Evolutionary conservation across 1,140 invertebrate genomes (phyloP), one percentile per base, ranked within the genome.

Genomic region (Pogonomyrmex barbatus): DNA sequence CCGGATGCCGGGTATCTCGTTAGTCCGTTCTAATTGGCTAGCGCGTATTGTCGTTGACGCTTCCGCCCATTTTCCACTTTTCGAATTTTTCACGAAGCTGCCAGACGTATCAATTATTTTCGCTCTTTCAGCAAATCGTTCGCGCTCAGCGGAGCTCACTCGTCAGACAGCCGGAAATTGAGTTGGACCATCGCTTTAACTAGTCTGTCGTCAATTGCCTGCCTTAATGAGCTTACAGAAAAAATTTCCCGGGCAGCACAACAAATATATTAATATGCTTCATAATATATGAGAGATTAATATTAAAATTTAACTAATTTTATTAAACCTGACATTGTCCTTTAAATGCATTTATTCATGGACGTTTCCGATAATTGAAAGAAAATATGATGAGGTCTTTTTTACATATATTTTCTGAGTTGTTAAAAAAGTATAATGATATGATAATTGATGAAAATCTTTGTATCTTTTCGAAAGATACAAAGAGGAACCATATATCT

Each of bases 31-130:
- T 82, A 73, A 73, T 82, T 73, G 39, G 24, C n/a, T 52, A n/a
- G 65, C 39, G 60, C 10, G 39, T 45, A 52, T 82, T 82, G 65
- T 17, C 42, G 67, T 70, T 70, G 47, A 82, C 30, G 24, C 79
- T 42, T 82, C 39, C 24, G 14, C 4, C 10, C 9, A 42, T 73
- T 73, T 58, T 73, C 30, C 42, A 73, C 42, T 60, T 73, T 82
- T 45, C 10, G 67, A 58, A 82, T 82, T 73, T 82, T 82, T 82
- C 10, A 73, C 30, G 14, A 47, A 82, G 3, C 42, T 30, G 65
- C 65, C 52, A 73, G 79, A 82, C 79, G 17, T 73, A 82, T 82
- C 45, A 82, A 82, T 82, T 82, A 73, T 39, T 82, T 82, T 60
- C 42, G 39, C 24, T 36, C 67, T 82, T 82, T 39, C 30, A 9